A percentile compares a stretch with the other conserved stretches of the same genome.
Evolutionary conservation across 2,797 vertebrate genomes (phyloP).

Genomic region (Acomys russatus): DNA sequence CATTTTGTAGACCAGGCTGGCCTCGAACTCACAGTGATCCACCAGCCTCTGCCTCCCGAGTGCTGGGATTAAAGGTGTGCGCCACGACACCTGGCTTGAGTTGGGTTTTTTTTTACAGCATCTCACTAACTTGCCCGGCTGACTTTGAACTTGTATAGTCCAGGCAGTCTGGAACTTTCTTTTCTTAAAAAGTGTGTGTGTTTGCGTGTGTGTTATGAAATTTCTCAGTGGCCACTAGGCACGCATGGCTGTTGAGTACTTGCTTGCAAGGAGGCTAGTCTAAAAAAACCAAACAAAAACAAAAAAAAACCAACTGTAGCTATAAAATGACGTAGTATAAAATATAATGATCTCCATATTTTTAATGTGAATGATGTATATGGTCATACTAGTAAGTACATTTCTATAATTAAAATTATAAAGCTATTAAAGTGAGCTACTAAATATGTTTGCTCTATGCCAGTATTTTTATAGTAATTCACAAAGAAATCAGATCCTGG

Average conservation of each 20-base stretch:
- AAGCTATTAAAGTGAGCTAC: conserved; percentile 37
- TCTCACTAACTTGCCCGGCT: not conserved
- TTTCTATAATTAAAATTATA: conserved; percentile 21
- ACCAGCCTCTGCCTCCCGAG: too few relatives aligned
- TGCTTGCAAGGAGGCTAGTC: not conserved
- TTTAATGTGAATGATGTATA: conserved; percentile 43
- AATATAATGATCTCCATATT: not conserved
- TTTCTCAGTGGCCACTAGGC: not conserved
- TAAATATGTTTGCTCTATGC: not conserved
- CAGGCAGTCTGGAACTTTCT: not conserved
- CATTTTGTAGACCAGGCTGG: too few relatives aligned
- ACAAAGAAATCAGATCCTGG: not conserved
- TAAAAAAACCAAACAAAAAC: not conserved
- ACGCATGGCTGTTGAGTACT: not conserved
- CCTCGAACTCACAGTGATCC: too few relatives aligned
- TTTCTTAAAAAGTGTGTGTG: not conserved
- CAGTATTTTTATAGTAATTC: conserved; percentile 27
- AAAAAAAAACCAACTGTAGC: not conserved
- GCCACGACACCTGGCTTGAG: too few relatives aligned
- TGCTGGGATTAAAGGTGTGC: too few relatives aligned
- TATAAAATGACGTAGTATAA: conserved; percentile 18
- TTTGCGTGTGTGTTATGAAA: not conserved
- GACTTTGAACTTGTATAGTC: not conserved
- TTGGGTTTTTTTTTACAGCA: not conserved
- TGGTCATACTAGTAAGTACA: conserved; percentile 33